Evolutionary conservation across 1,140 invertebrate species (phyloP), one percentile per base, ranked within the genome.

Genomic region (Brachionus angularis): DNA sequence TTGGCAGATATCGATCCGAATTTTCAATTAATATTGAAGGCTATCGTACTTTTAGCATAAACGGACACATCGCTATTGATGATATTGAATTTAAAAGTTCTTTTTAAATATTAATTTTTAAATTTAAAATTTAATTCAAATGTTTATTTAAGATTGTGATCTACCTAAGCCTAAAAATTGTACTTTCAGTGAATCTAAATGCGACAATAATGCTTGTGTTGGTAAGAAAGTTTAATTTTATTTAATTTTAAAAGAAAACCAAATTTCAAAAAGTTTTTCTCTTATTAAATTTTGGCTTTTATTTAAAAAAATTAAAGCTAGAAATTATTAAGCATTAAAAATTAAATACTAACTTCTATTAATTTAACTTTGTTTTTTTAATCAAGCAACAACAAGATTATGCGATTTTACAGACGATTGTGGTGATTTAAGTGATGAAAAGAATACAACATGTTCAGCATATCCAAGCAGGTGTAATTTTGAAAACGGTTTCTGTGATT

Each of bases 381-480:
- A n/a, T n/a, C n/a, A n/a, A 16, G 18, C 42, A 7, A 67, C 42
- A 33, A 33, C 5, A 18, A 14, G 47, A 27, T 42, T 70, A 29
- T 70, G 67, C 52, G 67, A 70, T 44, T 50, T 50, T 52, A 70
- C 10, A 8, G 76, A 80, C 72, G 79, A 83, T 61, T 83, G 82
- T 73, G 77, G 78, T 2, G 79, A 82, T 73, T 73, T 73, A 25
- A 75, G 75, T 55, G 82, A 83, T 76, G 82, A 83, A 36, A 23
- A 53, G 18, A 70, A 70, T 18, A n/a, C 47, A n/a, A 36, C 36
- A 33, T 70, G 67, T 31, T 5, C 23, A 8, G 62, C 18, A 4
- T 67, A 67, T 47, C 62, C 62, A 7, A 46, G 18, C 14, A 29
- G 67, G 16, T 80, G 78, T 74, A 74, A 75, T 55, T 80, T 80